Evolutionary conservation across 1,140 invertebrate species (phyloP).

Genomic region (Meteorus sp.): DNA sequence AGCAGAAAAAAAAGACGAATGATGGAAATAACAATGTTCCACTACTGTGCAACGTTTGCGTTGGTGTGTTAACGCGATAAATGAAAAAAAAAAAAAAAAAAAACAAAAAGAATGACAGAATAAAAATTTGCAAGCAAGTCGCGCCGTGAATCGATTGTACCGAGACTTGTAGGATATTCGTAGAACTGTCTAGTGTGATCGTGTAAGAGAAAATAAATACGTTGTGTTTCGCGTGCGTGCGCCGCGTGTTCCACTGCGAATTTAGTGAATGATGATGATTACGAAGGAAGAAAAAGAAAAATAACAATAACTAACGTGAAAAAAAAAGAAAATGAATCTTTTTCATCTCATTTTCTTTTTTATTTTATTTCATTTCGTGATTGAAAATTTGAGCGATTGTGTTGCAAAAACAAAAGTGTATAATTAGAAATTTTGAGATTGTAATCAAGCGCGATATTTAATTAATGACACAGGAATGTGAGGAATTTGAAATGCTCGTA

Average conservation of each 20-base stretch:
- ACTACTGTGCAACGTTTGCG: too few species aligned
- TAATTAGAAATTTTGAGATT: too few species aligned
- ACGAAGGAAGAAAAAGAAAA: not conserved
- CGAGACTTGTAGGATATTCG: slow-evolving; percentile 8
- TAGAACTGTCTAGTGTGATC: slow-evolving; percentile 1
- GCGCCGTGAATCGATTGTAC: slow-evolving; percentile 11
- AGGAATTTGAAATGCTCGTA: too few species aligned
- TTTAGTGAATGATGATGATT: slow-evolving; percentile 1
- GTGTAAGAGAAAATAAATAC: too few species aligned
- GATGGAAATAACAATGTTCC: not conserved
- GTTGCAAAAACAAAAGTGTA: too few species aligned
- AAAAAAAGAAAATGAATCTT: too few species aligned
- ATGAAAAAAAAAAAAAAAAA: not conserved
- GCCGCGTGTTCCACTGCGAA: not conserved
- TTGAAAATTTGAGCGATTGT: too few species aligned
- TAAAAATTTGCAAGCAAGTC: not conserved
- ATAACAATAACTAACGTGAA: not conserved
- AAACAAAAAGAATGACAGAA: not conserved
- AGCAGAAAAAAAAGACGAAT: not conserved
- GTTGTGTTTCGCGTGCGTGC: not conserved
- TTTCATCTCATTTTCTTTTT: too few species aligned
- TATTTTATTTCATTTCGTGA: too few species aligned
- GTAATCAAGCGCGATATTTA: too few species aligned
- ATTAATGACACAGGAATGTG: too few species aligned
- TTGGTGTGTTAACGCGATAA: too few species aligned